phyloP scores from a whole-genome alignment of 1,140 invertebrate genomes.

The Drosophila sucinea region DNA sequence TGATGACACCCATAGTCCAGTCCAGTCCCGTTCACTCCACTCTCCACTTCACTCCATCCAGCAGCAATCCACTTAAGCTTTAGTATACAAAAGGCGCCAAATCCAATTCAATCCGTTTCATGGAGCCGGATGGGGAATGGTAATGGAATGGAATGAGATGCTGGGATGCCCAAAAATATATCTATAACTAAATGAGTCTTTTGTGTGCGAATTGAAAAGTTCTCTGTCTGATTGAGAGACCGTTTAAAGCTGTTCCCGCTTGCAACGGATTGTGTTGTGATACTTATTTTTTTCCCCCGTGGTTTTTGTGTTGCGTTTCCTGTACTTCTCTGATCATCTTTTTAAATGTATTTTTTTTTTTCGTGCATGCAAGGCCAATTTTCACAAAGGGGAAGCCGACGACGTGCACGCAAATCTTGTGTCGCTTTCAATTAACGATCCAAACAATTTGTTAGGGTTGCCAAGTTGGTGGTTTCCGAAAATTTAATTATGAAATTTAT shows the following conservation, averaged over 20 bases:
- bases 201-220: constrained; percentile 72
- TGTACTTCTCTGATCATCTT: constrained; percentile 21
- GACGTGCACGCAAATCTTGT: constrained; percentile 51
- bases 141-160: no score
- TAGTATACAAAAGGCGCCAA: constrained; percentile 54
- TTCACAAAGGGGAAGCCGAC: constrained; percentile 24
- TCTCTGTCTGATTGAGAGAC: constrained; percentile 55
- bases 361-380: constrained; percentile 36
- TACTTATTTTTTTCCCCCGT: constrained; percentile 19
- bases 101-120: constrained; percentile 60
- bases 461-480: constrained; percentile 14
- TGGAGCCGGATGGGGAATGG: constrained; percentile 33
- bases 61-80: constrained; percentile 49
- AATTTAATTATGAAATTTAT: constrained; percentile 48
- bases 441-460: constrained; percentile 63
- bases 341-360: background rate
- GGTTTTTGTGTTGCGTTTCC: constrained; percentile 52
- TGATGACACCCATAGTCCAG: constrained; percentile 1
- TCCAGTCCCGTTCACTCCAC: no score
- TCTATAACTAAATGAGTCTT: constrained; percentile 57
- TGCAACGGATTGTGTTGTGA: no score
- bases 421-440: constrained; percentile 50
- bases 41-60: background rate
- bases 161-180: constrained; percentile 52
- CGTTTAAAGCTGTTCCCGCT: constrained; percentile 38